Percentiles rank a stretch among this genome's conserved stretches.
Evolutionary conservation across 2,888 invertebrate genomes (phyloP).

Genomic region (Apantesis nais): DNA sequence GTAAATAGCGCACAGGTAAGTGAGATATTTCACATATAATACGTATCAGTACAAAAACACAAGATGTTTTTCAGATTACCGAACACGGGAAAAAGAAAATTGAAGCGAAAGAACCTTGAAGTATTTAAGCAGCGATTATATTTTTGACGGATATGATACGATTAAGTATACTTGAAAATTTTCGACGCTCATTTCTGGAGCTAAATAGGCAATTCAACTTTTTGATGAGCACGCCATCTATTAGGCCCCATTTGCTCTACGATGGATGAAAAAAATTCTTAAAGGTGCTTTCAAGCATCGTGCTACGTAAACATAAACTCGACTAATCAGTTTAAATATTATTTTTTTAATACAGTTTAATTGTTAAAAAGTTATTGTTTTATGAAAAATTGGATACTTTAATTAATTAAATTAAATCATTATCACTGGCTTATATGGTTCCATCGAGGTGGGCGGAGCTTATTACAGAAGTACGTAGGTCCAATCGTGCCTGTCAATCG

Average conservation of each 20-base stretch:
- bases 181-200: conserved; percentile 45
- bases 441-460: no score
- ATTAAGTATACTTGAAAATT: conserved; percentile 48
- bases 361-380: not conserved
- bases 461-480: no score
- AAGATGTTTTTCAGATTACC: not conserved
- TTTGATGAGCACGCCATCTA: conserved; percentile 55
- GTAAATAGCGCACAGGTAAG: no score
- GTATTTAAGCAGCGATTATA: conserved; percentile 41
- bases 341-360: not conserved
- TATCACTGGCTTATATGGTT: no score
- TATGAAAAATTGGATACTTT: not conserved
- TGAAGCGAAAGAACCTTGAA: conserved; percentile 22
- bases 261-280: conserved; percentile 10
- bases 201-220: conserved; percentile 64
- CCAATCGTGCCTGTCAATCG: no score
- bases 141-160: conserved; percentile 49
- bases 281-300: not conserved
- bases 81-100: conserved; percentile 3
- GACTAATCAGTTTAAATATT: not conserved
- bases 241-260: conserved; percentile 33
- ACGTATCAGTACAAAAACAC: not conserved
- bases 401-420: no score
- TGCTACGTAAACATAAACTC: no score
- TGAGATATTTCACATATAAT: no score